phyloP scores from a whole-genome alignment of 2,888 invertebrate species.

The Idaea biselata region DNA sequence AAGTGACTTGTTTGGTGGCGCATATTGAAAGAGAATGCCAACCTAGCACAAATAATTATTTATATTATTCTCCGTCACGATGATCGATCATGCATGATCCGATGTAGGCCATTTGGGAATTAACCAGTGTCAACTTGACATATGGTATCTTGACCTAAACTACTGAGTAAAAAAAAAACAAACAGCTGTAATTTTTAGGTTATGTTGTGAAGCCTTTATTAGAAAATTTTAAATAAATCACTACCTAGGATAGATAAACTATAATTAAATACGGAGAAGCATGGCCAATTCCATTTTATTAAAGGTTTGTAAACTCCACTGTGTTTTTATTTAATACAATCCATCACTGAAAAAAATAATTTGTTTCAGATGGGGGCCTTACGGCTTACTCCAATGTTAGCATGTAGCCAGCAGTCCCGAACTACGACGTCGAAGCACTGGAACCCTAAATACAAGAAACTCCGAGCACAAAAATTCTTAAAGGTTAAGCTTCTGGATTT shows the following conservation, averaged over 20 bases:
- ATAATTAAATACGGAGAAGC: neutral
- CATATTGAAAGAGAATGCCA: too few relatives aligned
- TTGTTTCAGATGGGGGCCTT: slow-evolving; percentile 47
- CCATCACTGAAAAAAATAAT: neutral
- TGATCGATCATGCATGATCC: too few relatives aligned
- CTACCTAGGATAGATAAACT: neutral
- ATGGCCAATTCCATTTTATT: slow-evolving; percentile 58
- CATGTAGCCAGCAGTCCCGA: slow-evolving; percentile 49
- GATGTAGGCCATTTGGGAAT: neutral
- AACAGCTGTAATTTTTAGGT: neutral
- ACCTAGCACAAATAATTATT: neutral
- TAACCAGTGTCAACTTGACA: neutral
- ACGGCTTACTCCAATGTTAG: slow-evolving; percentile 43
- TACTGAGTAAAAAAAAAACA: neutral
- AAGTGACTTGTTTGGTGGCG: neutral
- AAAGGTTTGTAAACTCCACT: slow-evolving; percentile 43
- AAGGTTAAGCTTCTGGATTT: slow-evolving; percentile 89
- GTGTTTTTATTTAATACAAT: neutral
- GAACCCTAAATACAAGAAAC: slow-evolving; percentile 88
- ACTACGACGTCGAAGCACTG: slow-evolving; percentile 84
- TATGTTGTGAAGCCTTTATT: too few relatives aligned
- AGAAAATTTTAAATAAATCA: too few relatives aligned
- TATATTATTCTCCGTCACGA: too few relatives aligned
- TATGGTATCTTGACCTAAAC: neutral
- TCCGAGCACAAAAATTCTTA: slow-evolving; percentile 84